Evolutionary conservation across 2,113 vertebrate species (phyloP).

Genomic region (Syngnathus scovelli): DNA sequence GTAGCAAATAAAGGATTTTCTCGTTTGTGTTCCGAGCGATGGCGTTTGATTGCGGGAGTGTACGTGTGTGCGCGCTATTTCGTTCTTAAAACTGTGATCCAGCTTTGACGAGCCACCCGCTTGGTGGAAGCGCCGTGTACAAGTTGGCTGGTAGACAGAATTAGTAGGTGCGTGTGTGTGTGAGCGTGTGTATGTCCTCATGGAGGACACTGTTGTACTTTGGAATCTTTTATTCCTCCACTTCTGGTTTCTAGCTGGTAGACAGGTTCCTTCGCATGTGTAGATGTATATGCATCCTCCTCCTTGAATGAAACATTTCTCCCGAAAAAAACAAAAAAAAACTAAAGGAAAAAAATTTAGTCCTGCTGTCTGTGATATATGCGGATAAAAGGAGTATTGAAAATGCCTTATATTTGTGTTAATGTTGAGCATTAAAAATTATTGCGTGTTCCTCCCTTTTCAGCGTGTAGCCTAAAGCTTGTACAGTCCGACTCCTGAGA

Average conservation of each 20-base stretch:
- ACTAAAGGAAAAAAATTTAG: constrained; percentile 46
- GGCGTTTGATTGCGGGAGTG: constrained; percentile 8
- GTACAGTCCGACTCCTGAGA: constrained; percentile 59
- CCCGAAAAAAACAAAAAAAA: background rate
- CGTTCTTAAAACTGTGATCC: constrained; percentile 71
- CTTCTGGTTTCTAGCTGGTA: constrained; percentile 50
- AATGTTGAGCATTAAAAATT: constrained; percentile 65
- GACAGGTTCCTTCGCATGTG: constrained; percentile 65
- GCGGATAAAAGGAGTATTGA: constrained; percentile 64
- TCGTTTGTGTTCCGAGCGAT: constrained; percentile 51
- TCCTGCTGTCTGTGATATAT: constrained; percentile 62
- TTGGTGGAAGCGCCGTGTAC: constrained; percentile 60
- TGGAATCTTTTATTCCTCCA: constrained; percentile 33
- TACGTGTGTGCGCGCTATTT: constrained; percentile 58
- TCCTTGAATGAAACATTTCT: constrained; percentile 62
- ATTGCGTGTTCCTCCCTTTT: constrained; percentile 53
- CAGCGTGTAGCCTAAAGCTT: constrained; percentile 67
- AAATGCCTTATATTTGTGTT: constrained; percentile 71
- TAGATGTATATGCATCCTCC: constrained; percentile 65
- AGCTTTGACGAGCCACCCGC: constrained; percentile 61
- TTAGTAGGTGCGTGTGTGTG: constrained; percentile 33
- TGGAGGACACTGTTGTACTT: constrained; percentile 54
- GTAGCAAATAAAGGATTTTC: constrained; percentile 57
- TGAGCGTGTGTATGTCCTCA: background rate
- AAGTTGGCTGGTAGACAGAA: constrained; percentile 47